Conservation (phyloP, 2,888 invertebrate genomes). For the Nymphalis polychloros region DNA sequence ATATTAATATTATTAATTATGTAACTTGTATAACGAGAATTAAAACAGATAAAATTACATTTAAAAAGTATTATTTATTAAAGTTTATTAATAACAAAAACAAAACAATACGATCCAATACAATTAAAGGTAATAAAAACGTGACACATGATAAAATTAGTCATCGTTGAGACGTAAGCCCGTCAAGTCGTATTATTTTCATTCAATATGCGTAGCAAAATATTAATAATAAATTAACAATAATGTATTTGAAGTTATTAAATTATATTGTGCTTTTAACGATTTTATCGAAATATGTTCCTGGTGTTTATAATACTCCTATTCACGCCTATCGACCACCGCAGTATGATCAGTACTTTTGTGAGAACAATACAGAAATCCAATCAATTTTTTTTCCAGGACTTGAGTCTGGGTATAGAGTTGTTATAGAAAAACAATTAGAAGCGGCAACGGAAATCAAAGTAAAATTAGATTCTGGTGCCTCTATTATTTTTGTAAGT, state of each 20-base stretch:
- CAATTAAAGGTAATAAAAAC: too few species aligned
- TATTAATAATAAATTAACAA: background rate
- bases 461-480: slow-evolving; percentile 9
- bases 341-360: background rate
- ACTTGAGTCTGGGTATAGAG: background rate
- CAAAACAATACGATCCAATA: too few species aligned
- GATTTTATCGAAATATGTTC: background rate
- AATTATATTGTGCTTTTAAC: background rate
- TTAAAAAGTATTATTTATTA: too few species aligned
- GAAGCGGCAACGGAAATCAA: slow-evolving; percentile 2
- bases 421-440: background rate
- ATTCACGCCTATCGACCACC: background rate
- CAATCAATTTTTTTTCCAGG: background rate
- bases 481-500: slow-evolving; percentile 9
- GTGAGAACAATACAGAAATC: background rate
- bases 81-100: too few species aligned
- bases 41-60: too few species aligned
- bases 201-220: too few species aligned
- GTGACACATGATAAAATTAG: too few species aligned
- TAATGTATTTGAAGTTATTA: background rate
- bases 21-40: too few species aligned
- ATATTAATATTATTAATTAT: too few species aligned
- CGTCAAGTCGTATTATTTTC: too few species aligned
- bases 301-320: background rate
- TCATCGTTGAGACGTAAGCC: too few species aligned